Conservation (phyloP, 2,797 vertebrate genomes). For the Alca torda region DNA sequence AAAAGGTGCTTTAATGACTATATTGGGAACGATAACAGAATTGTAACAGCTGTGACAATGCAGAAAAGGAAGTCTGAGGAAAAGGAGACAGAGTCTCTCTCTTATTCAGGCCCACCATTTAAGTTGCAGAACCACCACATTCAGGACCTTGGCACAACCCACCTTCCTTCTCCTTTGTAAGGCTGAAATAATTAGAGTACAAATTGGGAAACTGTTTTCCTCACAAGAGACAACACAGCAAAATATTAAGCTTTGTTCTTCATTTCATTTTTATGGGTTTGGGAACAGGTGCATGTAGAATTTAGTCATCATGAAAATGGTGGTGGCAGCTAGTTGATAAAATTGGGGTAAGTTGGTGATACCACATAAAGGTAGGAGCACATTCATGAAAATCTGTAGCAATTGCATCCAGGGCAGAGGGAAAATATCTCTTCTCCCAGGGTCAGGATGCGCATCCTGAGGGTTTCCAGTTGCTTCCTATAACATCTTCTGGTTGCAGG, state of each 20-base stretch:
- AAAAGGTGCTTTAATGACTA: not conserved
- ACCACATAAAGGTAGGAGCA: not conserved
- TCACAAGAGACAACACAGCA: not conserved
- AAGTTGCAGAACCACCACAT: not conserved
- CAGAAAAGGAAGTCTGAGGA: not conserved
- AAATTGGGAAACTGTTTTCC: fast-evolving
- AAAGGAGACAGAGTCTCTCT: not conserved
- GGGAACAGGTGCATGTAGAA: not conserved
- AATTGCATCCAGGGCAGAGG: not conserved
- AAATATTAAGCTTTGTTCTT: not conserved
- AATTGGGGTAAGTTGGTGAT: not conserved
- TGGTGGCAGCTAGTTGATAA: not conserved
- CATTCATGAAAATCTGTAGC: not conserved
- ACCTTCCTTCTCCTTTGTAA: not conserved
- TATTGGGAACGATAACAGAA: not conserved
- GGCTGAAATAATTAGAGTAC: not conserved
- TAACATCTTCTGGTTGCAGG: not conserved
- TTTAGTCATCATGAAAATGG: not conserved
- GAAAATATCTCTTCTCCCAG: not conserved
- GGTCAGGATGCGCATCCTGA: not conserved
- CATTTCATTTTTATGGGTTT: not conserved
- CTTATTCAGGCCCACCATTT: not conserved
- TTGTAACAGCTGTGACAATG: not conserved
- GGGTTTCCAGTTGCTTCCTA: not conserved
- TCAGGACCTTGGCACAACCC: not conserved